Evolutionary conservation across 2,113 vertebrate genomes (phyloP).

Genomic region (Pseudorectes ferrugineus): DNA sequence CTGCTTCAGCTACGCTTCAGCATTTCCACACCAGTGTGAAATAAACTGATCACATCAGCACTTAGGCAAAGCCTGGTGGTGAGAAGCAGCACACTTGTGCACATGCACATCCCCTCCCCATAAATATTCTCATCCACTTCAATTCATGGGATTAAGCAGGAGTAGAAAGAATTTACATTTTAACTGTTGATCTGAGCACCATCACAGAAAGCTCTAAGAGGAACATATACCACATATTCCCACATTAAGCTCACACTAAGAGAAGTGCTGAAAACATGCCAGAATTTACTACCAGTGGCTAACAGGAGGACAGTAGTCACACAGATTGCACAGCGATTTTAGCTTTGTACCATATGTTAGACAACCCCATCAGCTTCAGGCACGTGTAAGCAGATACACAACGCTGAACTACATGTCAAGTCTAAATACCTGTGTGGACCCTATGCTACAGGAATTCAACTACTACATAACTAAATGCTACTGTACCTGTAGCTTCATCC

Average conservation of each 20-base stretch:
- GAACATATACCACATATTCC: background rate
- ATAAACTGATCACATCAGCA: background rate
- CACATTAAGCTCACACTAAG: background rate
- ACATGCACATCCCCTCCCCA: background rate
- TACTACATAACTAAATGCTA: background rate
- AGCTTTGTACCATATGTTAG: background rate
- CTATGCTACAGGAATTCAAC: background rate
- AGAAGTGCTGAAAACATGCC: background rate
- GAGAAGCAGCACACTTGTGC: background rate
- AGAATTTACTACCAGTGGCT: background rate
- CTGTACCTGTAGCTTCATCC: slow-evolving; percentile 41
- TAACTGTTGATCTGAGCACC: background rate
- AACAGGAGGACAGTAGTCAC: background rate
- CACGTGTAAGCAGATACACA: background rate
- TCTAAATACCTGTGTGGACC: background rate
- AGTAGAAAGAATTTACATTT: background rate
- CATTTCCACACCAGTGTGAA: background rate
- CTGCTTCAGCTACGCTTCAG: background rate
- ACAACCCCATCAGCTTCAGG: background rate
- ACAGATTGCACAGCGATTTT: background rate
- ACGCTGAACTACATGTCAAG: background rate
- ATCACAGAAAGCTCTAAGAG: background rate
- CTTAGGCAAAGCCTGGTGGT: background rate
- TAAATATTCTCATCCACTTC: background rate
- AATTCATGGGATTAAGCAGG: background rate